Evolutionary conservation across 2,888 invertebrate species (phyloP).

Genomic region (Pyrochroa serraticornis): DNA sequence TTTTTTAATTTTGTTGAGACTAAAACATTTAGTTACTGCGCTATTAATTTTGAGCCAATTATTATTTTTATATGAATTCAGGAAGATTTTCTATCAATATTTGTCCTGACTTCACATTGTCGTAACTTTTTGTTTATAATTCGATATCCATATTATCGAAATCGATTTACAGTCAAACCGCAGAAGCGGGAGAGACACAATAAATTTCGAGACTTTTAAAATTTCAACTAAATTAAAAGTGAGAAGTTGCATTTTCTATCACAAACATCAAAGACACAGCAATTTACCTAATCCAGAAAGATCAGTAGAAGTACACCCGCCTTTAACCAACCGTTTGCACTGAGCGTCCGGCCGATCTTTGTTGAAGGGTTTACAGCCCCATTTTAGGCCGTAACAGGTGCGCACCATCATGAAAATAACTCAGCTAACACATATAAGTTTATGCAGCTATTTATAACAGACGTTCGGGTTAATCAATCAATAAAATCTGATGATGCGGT

Average conservation of each 20-base stretch:
- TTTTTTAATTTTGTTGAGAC: no score
- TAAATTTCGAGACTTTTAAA: no score
- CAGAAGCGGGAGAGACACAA: no score
- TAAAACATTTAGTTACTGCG: no score
- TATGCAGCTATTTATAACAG: slow-evolving; percentile 13
- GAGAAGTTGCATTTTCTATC: background rate
- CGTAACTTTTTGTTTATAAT: no score
- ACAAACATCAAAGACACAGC: background rate
- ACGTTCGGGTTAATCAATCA: slow-evolving; percentile 3
- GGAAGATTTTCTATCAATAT: no score
- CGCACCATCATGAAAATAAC: slow-evolving; percentile 31
- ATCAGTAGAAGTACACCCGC: slow-evolving; percentile 13
- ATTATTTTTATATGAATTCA: no score
- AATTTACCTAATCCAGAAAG: slow-evolving; percentile 27
- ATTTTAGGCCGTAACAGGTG: slow-evolving; percentile 34
- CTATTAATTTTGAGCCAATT: no score
- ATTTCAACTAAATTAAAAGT: no score
- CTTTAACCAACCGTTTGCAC: slow-evolving; percentile 7
- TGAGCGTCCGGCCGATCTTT: slow-evolving; percentile 13
- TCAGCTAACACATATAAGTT: slow-evolving; percentile 8
- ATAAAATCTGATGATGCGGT: slow-evolving; percentile 1
- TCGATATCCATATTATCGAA: no score
- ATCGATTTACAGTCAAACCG: no score
- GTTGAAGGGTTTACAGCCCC: slow-evolving; percentile 31
- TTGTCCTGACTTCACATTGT: no score